Conservation (phyloP, 2,797 vertebrate genomes). For the Sparus aurata region DNA sequence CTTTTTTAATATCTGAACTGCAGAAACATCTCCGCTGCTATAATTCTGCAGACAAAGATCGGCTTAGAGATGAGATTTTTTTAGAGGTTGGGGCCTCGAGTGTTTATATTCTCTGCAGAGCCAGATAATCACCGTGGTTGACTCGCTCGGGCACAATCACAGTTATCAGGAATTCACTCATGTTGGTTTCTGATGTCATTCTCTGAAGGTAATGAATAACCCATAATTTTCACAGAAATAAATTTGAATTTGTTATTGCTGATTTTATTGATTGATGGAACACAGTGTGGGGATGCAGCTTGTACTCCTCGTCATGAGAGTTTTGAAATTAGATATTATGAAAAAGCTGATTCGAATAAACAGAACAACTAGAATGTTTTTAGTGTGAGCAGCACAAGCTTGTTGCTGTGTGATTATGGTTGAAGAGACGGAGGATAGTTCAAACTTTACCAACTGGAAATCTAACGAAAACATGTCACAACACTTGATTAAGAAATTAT, state of each 20-base stretch:
- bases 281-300: neutral
- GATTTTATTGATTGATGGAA: conserved; percentile 1
- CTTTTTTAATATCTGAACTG: conserved; percentile 10
- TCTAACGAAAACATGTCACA: neutral
- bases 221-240: conserved; percentile 17
- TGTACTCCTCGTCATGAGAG: neutral
- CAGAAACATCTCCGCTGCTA: conserved; percentile 23
- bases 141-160: conserved; percentile 18
- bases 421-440: neutral
- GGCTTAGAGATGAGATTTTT: conserved; percentile 37
- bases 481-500: neutral
- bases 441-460: neutral
- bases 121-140: conserved; percentile 44
- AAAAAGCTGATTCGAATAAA: neutral
- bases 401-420: neutral
- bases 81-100: conserved; percentile 21
- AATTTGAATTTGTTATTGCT: conserved; percentile 19
- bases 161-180: conserved; percentile 30
- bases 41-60: conserved; percentile 41
- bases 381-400: neutral
- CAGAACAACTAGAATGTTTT: neutral
- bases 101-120: conserved; percentile 58
- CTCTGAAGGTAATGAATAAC: conserved; percentile 45
- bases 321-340: neutral
- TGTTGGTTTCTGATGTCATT: conserved; percentile 4